Evolutionary conservation across 2,113 vertebrate genomes (phyloP), one percentile per base, ranked within the genome.

Genomic region (Austrofundulus limnaeus): DNA sequence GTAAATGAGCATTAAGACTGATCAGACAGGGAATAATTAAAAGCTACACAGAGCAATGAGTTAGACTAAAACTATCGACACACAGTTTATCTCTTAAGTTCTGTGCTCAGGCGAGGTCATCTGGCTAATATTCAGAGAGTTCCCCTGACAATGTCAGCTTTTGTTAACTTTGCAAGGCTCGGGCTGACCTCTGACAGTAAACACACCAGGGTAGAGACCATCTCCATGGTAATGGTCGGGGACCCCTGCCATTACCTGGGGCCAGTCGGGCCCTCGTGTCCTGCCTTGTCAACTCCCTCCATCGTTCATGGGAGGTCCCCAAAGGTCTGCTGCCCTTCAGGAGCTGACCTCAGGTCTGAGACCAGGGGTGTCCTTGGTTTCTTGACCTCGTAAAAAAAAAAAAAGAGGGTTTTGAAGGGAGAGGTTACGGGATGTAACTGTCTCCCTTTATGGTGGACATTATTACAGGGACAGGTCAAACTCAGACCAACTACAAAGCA

Each of bases 181-280:
- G 31, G 54, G 39, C 42, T 85, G 81, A 91, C 83, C 85, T 86
- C 84, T 84, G 83, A 81, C 87, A 85, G 87, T 77, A 88, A 89
- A 90, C 81, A 83, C 89, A 82, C 78, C 71, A 21, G 84, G 85
- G 85, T 82, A 70, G 78, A 83, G 76, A 51, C 68, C 70, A 70
- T 88, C 77, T 68, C 84, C 83, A 72, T 78, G 83, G 75, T 49
- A 13, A 85, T 74, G 67, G 65, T 43, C 55, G n/a, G 20, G 63
- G 75, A 81, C 86, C 80, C 89, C 86, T 70, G 85, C 85, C 11
- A 11, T 47, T 66, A 75, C 66, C 61, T 38, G 82, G 78, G 81
- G 80, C 81, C 81, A 83, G 77, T 85, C 64, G 81, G 80, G 49
- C 81, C 68, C 68, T 80, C n/a, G 11, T 69, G 78, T 85, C 83